phyloP scores from a whole-genome alignment of 2,797 vertebrate species.

The Hypotaenidia philippensis region DNA sequence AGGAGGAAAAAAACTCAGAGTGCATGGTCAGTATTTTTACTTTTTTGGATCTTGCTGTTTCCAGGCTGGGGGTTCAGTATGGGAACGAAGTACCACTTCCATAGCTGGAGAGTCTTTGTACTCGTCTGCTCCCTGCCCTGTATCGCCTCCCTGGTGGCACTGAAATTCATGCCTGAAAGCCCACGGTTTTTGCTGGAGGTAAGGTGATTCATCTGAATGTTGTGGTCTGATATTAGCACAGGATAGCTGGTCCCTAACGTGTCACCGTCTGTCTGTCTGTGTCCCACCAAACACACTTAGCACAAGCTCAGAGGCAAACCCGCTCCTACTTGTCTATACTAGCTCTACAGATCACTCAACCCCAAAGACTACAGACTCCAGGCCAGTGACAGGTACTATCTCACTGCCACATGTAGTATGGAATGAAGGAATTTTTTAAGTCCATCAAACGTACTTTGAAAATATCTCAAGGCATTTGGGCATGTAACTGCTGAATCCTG shows the following conservation, averaged over 20 bases:
- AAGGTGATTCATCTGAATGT: slow-evolving; percentile 21
- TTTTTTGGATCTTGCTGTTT: slow-evolving; percentile 27
- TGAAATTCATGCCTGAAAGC: slow-evolving; percentile 97
- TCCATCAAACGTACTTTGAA: background rate
- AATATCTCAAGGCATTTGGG: background rate
- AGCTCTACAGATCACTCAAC: background rate
- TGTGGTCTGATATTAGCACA: background rate
- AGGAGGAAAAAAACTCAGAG: background rate
- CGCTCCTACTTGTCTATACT: background rate
- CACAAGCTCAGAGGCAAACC: background rate
- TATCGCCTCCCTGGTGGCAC: slow-evolving; percentile 87
- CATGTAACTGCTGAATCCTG: background rate
- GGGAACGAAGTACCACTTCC: slow-evolving; percentile 93
- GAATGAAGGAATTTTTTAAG: background rate
- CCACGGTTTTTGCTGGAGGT: slow-evolving; percentile 97
- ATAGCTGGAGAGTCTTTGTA: slow-evolving; percentile 96
- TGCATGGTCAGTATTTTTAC: background rate
- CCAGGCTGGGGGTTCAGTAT: slow-evolving; percentile 97
- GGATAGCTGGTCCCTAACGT: background rate
- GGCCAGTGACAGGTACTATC: background rate
- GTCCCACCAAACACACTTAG: background rate
- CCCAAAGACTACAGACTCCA: background rate
- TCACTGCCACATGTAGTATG: background rate
- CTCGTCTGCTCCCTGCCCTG: slow-evolving; percentile 92
- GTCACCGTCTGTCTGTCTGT: background rate